Percentiles rank a stretch among this genome's conserved stretches.
These are phyloP conservation scores for Aleiodes sp. DNA, from an alignment of 1,140 invertebrate species.

Conservation along the genomic window DNA sequence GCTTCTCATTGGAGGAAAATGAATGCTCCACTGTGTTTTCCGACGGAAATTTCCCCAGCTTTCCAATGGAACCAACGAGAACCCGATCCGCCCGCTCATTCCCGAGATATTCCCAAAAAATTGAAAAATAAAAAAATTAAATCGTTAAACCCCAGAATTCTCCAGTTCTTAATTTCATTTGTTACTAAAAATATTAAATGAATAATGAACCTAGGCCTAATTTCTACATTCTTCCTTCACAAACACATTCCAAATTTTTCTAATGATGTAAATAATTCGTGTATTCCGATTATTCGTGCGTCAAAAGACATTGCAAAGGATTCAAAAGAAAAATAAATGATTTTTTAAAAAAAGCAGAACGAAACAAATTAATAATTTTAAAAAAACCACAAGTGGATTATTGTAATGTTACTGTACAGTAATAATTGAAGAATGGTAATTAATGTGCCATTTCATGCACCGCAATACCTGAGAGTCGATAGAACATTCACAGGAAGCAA, in stretches of 20 bases:
- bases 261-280: conserved; percentile 10
- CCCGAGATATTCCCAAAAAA: too few species aligned
- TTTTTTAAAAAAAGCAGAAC: conserved; percentile 1
- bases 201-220: conserved; percentile 22
- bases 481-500: neutral
- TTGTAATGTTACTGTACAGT: conserved; percentile 59
- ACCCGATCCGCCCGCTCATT: too few species aligned
- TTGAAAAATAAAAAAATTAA: too few species aligned
- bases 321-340: neutral
- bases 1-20: too few species aligned
- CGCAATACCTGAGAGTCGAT: conserved; percentile 40
- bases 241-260: neutral
- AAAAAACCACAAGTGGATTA: conserved; percentile 48
- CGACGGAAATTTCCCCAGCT: too few species aligned
- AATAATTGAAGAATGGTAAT: conserved; percentile 42
- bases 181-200: neutral
- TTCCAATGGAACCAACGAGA: too few species aligned
- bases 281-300: conserved; percentile 5
- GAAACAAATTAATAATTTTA: conserved; percentile 13
- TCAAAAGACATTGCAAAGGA: neutral
- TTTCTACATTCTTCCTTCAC: neutral
- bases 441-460: conserved; percentile 39
- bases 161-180: neutral
- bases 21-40: too few species aligned
- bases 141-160: neutral